Evolutionary conservation across 2,113 vertebrate species (phyloP).

Genomic region (zebrafish (Danio rerio)): GRCz12tu NC_133182.1:38145001-38145500

Average conservation of each 20-base stretch:
- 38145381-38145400: slow-evolving; percentile 19
- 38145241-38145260: slow-evolving; percentile 35
- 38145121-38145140: no score
- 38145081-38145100: no score
- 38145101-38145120: no score
- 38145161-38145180: neutral
- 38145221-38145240: slow-evolving; percentile 17
- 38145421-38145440: slow-evolving; percentile 17
- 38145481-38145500: neutral
- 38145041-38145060: no score
- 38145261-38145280: slow-evolving; percentile 29
- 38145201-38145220: slow-evolving; percentile 13
- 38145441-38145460: slow-evolving; percentile 10
- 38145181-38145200: neutral
- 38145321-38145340: slow-evolving; percentile 10
- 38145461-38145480: neutral
- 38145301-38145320: slow-evolving; percentile 23
- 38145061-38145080: no score
- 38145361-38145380: slow-evolving; percentile 2
- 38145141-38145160: neutral
- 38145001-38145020: no score
- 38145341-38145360: neutral
- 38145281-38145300: neutral
- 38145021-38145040: no score
- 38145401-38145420: slow-evolving; percentile 12